phyloP scores from a whole-genome alignment of 2,113 vertebrate genomes.

The Anguilla japonica region DNA sequence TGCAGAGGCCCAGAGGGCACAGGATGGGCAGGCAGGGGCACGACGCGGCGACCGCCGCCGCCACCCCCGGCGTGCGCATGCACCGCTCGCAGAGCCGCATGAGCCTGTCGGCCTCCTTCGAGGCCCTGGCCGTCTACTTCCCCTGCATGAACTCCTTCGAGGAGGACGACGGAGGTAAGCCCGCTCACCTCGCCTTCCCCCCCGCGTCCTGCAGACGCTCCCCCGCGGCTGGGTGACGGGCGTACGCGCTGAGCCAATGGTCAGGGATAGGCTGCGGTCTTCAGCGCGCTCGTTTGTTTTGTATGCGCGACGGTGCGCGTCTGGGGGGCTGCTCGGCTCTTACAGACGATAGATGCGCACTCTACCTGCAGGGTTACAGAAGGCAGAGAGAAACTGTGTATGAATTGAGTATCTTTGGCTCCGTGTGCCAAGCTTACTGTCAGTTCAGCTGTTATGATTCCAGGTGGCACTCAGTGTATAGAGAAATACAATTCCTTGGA shows the following conservation, averaged over 20 bases:
- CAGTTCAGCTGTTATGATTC: neutral
- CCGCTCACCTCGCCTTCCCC: neutral
- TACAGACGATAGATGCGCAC: neutral
- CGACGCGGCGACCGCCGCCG: slow-evolving; percentile 22
- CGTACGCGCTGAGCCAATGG: neutral
- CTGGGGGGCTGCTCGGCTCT: neutral
- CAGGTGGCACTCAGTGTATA: neutral
- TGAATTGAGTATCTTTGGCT: neutral
- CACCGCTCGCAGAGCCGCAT: slow-evolving; percentile 77
- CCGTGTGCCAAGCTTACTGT: neutral
- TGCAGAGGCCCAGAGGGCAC: slow-evolving; percentile 17
- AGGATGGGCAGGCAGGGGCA: slow-evolving; percentile 77
- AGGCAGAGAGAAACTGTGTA: neutral
- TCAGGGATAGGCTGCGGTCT: neutral
- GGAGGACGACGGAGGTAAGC: slow-evolving; percentile 63
- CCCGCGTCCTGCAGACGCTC: neutral
- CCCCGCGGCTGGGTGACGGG: neutral
- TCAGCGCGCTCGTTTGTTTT: neutral
- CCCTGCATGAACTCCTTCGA: slow-evolving; percentile 80
- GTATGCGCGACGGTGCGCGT: neutral
- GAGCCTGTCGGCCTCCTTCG: slow-evolving; percentile 80
- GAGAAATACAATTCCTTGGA: neutral
- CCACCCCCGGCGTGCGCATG: slow-evolving; percentile 56
- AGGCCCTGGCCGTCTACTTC: slow-evolving; percentile 80
- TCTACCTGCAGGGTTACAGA: neutral